Base-by-base conservation (phyloP, 2,113 vertebrate genomes). In the Bolborhynchus lineola region DNA sequence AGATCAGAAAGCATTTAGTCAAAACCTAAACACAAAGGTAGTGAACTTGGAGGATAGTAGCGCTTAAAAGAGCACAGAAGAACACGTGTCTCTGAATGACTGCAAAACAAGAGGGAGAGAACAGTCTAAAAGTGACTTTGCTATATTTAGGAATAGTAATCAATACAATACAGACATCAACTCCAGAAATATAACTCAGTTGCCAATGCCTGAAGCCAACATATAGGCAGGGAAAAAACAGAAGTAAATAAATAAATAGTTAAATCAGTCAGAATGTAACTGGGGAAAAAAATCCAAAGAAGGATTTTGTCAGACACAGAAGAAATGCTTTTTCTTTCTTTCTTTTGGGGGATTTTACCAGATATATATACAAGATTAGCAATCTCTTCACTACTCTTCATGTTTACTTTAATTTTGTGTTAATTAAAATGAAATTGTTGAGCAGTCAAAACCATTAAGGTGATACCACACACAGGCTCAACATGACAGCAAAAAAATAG, bases 151-250 rank as follows among this genome's bases (percentile, higher is more conserved):
- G 87, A 90, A 72, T 26, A 88, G 91, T 70, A 94, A 90, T 96
- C 97, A 94, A 97, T 97, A 94, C 69, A 96, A 94, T 92, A 95
- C 80, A 96, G 79, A 91, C 88, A 96, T 70, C 92, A 93, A 26
- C 74, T 90, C 75, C 55, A 63, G 74, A 88, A 93, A 94, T 86
- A 95, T 70, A 93, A 94, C 86, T 85, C 9, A 93, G 75, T 83
- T 1, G 13, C 77, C 90, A 92, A 21, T 42, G 96, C 91, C 95
- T 94, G 74, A 70, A 96, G 90, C 82, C 78, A 95, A 65, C 76
- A 91, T 68, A 94, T 87, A 67, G 87, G 62, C 72, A 79, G 68
- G 33, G 7, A 25, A 26, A 69, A 39, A 42, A 13, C 7, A 49
- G 7, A 16, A 87, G 19, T 7, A 77, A 92, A 49, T 41, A 95